phyloP scores from a whole-genome alignment of 2,113 vertebrate genomes.

The Ascaphus truei region DNA sequence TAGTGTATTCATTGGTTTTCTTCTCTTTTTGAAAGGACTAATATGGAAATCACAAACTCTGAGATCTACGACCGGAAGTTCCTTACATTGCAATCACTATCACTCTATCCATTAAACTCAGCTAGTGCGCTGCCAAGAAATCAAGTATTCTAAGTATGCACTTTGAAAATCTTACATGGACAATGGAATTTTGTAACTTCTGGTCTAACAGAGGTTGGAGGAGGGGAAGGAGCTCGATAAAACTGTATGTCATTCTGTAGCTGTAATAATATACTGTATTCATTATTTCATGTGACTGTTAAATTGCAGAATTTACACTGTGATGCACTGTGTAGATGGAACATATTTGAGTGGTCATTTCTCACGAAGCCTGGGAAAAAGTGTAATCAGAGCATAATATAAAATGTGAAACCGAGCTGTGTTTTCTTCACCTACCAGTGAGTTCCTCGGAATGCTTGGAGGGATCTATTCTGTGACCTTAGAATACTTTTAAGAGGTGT shows the following conservation, averaged over 20 bases:
- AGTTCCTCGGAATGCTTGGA: conserved; percentile 19
- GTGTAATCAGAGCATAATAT: conserved; percentile 21
- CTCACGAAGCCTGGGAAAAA: conserved; percentile 15
- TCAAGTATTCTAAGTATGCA: conserved; percentile 70
- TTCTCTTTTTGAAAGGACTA: conserved; percentile 62
- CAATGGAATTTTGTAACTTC: conserved; percentile 62
- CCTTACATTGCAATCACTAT: conserved; percentile 68
- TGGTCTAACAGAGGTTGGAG: neutral
- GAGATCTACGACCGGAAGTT: conserved; percentile 66
- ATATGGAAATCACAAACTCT: conserved; percentile 72
- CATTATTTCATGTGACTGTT: no score
- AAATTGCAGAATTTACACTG: conserved; percentile 28
- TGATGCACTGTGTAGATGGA: conserved; percentile 14
- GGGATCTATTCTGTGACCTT: conserved; percentile 10
- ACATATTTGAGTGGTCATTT: neutral
- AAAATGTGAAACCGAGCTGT: conserved; percentile 29
- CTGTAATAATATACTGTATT: neutral
- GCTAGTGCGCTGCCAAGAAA: conserved; percentile 60
- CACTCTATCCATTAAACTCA: conserved; percentile 67
- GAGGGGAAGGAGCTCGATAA: conserved; percentile 41
- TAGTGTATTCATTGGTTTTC: conserved; percentile 62
- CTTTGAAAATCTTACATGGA: conserved; percentile 61
- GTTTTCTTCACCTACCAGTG: conserved; percentile 28
- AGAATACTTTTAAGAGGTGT: conserved; percentile 7
- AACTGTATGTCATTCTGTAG: conserved; percentile 8